Percentiles rank a stretch among this genome's conserved stretches.
Evolutionary conservation across 2,797 vertebrate species (phyloP).

Genomic region (Trematomus bernacchii): DNA sequence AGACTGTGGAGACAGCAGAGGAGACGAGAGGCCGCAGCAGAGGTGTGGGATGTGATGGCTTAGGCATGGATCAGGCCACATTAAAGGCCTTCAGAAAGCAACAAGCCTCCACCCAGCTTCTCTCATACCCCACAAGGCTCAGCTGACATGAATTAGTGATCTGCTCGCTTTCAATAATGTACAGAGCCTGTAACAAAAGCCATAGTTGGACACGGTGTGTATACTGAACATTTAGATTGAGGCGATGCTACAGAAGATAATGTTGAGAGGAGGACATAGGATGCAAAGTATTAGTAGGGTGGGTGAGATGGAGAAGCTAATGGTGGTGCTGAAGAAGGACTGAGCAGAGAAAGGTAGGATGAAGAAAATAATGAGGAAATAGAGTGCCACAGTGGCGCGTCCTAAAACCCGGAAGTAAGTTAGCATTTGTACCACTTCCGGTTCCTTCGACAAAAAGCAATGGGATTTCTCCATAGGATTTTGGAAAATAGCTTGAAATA

Average conservation of each 20-base stretch:
- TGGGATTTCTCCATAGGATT: too few species aligned
- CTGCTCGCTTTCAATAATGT: slow-evolving; percentile 71
- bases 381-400: too few species aligned
- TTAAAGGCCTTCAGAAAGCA: slow-evolving; percentile 66
- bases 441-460: too few species aligned
- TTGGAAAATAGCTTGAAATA: too few species aligned
- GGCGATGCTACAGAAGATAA: slow-evolving; percentile 23
- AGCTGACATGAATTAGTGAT: slow-evolving; percentile 78
- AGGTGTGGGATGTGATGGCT: slow-evolving; percentile 31
- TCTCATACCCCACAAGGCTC: slow-evolving; percentile 47
- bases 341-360: slow-evolving; percentile 1
- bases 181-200: slow-evolving; percentile 66
- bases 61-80: slow-evolving; percentile 38
- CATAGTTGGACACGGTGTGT: slow-evolving; percentile 19
- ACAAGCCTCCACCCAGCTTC: slow-evolving; percentile 57
- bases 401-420: too few species aligned
- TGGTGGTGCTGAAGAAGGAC: not conserved
- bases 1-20: slow-evolving; percentile 14
- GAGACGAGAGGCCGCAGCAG: slow-evolving; percentile 27
- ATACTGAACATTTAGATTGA: slow-evolving; percentile 38
- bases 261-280: not conserved
- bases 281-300: slow-evolving; percentile 25
- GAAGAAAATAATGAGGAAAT: not conserved
- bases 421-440: too few species aligned
- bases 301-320: slow-evolving; percentile 19